Evolutionary conservation across 2,888 invertebrate species (phyloP).

Genomic region (Adelphocoris suturalis): DNA sequence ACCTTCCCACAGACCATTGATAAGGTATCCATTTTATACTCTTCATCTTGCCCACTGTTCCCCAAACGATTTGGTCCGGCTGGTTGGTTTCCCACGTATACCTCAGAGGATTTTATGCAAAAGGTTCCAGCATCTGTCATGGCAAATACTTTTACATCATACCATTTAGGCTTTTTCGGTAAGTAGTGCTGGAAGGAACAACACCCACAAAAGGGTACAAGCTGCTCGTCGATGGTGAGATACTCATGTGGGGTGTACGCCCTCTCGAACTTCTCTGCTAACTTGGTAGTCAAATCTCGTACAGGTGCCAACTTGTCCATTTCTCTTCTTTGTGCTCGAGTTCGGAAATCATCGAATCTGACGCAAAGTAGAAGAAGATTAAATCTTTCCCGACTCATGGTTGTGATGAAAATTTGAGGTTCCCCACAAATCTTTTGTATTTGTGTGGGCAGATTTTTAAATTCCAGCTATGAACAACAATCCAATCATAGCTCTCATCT

Average conservation of each 20-base stretch:
- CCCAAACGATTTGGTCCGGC: no score
- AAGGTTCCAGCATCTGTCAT: conserved; percentile 74
- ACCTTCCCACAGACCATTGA: no score
- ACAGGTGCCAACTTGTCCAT: no score
- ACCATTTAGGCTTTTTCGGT: conserved; percentile 75
- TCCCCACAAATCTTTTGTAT: conserved; percentile 49
- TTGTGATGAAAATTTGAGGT: conserved; percentile 26
- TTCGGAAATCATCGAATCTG: conserved; percentile 47
- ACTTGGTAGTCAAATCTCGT: no score
- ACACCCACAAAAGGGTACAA: conserved; percentile 76
- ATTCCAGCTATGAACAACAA: conserved; percentile 35
- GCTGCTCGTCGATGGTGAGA: conserved; percentile 75
- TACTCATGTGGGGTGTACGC: conserved; percentile 70
- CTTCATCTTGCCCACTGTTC: no score
- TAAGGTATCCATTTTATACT: no score
- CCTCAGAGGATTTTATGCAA: no score
- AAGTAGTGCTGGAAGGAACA: conserved; percentile 75
- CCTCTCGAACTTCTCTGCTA: no score
- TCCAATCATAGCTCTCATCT: conserved; percentile 31
- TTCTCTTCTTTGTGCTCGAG: conserved; percentile 42
- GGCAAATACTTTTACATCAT: conserved; percentile 76
- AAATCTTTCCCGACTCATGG: conserved; percentile 43
- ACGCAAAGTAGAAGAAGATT: conserved; percentile 45
- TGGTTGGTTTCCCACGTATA: no score
- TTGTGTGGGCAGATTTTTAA: conserved; percentile 23